Evolutionary conservation across 2,797 vertebrate species (phyloP), one percentile per base, ranked within the genome.

Genomic region (Semaprochilodus insignis): DNA sequence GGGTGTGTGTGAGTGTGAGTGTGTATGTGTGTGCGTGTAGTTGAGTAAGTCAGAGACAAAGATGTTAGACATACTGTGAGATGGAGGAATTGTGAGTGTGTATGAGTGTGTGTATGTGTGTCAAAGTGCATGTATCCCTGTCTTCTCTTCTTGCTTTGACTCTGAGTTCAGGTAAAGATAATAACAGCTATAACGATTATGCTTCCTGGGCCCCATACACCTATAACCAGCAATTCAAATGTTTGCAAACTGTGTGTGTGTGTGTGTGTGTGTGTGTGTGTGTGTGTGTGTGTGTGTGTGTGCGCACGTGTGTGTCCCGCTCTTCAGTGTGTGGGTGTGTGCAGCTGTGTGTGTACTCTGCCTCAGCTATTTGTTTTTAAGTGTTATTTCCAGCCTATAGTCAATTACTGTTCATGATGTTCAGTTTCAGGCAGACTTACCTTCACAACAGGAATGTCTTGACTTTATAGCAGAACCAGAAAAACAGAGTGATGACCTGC

Each of bases 151-250:
- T 74, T 81, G 78, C 81, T 81, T 17, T 88, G 83, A 92, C 31
- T 31, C 31, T 31, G 31, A 31, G 86, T 89, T 79, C 62, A 55
- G 84, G 87, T 89, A 91, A 89, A 31, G 88, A 89, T 90, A 90
- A 92, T 93, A 92, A 93, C 89, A 90, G 88, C 86, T 89, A 87
- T 90, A 90, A 89, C 92, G 92, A 94, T 92, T 90, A 93, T 88
- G 82, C 90, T 89, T 91, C 80, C 88, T 88, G 75, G 70, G 57
- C 89, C 90, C 86, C 80, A 40, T 87, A 87, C 88, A 86, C 89
- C 89, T 89, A 88, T 92, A 87, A 87, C 87, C 89, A 90, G 88
- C 92, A 93, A 93, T 92, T 91, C 88, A 86, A 83, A 86, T 91
- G 90, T 94, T 91, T 93, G 89, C 86, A 88, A 83, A 81, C 67